These are phyloP conservation scores for Volucella zonaria DNA, from an alignment of 2,888 invertebrate species.

Conservation along the genomic window DNA sequence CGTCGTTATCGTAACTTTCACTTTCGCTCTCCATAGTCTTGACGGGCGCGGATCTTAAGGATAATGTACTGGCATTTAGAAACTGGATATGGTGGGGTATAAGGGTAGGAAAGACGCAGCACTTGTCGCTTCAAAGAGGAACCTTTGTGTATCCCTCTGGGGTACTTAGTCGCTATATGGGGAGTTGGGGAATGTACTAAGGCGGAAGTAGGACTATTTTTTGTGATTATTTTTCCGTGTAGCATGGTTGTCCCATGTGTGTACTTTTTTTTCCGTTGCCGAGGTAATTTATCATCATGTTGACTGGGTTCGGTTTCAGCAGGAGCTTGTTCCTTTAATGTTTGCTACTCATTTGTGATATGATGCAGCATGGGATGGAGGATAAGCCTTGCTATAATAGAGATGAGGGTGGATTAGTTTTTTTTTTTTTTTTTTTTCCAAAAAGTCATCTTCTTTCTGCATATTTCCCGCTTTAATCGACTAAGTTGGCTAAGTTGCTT, in stretches of 20 bases:
- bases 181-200: not conserved
- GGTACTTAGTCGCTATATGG: constrained; percentile 59
- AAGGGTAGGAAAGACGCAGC: constrained; percentile 2
- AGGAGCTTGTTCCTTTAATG: constrained; percentile 67
- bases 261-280: constrained; percentile 53
- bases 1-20: constrained; percentile 71
- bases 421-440: no score
- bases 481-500: no score
- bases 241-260: constrained; percentile 62
- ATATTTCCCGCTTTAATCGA: no score
- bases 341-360: constrained; percentile 49
- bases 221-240: constrained; percentile 61
- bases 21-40: constrained; percentile 25
- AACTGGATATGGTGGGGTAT: constrained; percentile 1
- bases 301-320: constrained; percentile 30
- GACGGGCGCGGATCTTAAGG: constrained; percentile 63
- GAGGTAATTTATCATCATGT: constrained; percentile 66
- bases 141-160: constrained; percentile 63
- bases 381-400: not conserved
- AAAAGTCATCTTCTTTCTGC: no score
- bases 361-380: not conserved
- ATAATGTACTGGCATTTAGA: constrained; percentile 56
- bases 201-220: constrained; percentile 57
- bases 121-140: constrained; percentile 56
- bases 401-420: not conserved